A percentile compares a stretch with the other conserved stretches of the same genome.
Conservation (phyloP, 2,888 invertebrate species). For the Latheticus oryzae region DNA sequence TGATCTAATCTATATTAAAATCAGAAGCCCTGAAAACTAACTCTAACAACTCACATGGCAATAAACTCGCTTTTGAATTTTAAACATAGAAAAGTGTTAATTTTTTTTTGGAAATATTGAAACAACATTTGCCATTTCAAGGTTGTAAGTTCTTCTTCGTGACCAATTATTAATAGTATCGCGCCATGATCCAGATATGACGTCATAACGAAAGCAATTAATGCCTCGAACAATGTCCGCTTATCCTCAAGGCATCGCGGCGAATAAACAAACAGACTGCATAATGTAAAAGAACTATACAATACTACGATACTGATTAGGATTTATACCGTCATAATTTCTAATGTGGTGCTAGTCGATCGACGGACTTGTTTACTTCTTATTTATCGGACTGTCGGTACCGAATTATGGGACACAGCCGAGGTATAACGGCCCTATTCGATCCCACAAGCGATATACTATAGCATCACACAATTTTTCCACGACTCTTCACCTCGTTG, state of each 20-base stretch:
- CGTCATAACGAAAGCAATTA: conserved; percentile 56
- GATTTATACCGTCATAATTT: conserved; percentile 62
- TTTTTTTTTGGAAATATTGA: neutral
- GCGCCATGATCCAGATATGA: conserved; percentile 48
- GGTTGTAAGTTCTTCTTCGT: conserved; percentile 41
- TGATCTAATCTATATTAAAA: conserved; percentile 57
- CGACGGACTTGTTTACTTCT: conserved; percentile 54
- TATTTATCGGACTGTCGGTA: conserved; percentile 58
- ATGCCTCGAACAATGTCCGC: conserved; percentile 57
- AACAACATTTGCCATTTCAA: conserved; percentile 29
- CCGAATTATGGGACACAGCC: conserved; percentile 57
- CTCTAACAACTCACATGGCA: conserved; percentile 29
- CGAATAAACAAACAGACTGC: conserved; percentile 59
- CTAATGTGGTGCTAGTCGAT: conserved; percentile 54
- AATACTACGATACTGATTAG: conserved; percentile 58
- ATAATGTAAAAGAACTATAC: conserved; percentile 53
- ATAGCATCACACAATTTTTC: too few relatives aligned
- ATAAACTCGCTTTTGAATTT: conserved; percentile 3
- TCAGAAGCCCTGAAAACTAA: conserved; percentile 45
- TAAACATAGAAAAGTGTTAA: conserved; percentile 6
- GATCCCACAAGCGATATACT: too few relatives aligned
- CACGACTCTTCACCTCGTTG: too few relatives aligned
- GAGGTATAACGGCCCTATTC: conserved; percentile 29
- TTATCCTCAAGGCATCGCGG: conserved; percentile 56
- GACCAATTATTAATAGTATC: conserved; percentile 49